These are phyloP conservation scores for Acronicta alni DNA, from an alignment of 2,888 invertebrate genomes.

Conservation along the genomic window DNA sequence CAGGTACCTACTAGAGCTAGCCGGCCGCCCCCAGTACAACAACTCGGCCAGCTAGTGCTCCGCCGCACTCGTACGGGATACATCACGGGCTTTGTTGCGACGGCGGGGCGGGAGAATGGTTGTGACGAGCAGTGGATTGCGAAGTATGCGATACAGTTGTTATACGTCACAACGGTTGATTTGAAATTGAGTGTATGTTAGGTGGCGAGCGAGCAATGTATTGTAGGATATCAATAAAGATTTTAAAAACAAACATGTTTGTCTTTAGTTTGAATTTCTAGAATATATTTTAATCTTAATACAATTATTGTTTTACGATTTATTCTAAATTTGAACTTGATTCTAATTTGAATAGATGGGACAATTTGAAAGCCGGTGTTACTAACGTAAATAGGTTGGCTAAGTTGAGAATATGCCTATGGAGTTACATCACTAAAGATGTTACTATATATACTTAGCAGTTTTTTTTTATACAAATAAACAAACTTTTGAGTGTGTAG, in stretches of 20 bases:
- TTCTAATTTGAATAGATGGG: too few species aligned
- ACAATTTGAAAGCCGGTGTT: too few species aligned
- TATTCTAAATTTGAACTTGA: too few species aligned
- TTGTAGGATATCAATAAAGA: not conserved
- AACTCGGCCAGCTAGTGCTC: slow-evolving; percentile 89
- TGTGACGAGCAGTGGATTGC: slow-evolving; percentile 13
- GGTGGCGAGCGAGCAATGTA: not conserved
- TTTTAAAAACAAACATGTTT: not conserved
- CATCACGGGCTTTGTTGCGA: not conserved
- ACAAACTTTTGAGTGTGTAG: too few species aligned
- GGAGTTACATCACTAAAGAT: too few species aligned
- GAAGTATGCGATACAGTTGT: not conserved
- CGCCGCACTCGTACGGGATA: not conserved
- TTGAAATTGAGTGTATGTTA: not conserved
- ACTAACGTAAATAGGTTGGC: too few species aligned
- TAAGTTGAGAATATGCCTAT: too few species aligned
- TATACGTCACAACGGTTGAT: not conserved
- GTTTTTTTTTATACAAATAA: too few species aligned
- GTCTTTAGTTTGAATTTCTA: not conserved
- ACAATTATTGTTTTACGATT: too few species aligned
- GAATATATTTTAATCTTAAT: too few species aligned
- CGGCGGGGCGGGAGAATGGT: not conserved
- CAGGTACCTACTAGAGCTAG: slow-evolving; percentile 96
- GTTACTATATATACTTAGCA: too few species aligned
- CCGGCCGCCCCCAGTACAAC: slow-evolving; percentile 95